These are phyloP conservation scores for Delichon dasypus DNA, from an alignment of 2,797 vertebrate species.

Conservation along the genomic window DNA sequence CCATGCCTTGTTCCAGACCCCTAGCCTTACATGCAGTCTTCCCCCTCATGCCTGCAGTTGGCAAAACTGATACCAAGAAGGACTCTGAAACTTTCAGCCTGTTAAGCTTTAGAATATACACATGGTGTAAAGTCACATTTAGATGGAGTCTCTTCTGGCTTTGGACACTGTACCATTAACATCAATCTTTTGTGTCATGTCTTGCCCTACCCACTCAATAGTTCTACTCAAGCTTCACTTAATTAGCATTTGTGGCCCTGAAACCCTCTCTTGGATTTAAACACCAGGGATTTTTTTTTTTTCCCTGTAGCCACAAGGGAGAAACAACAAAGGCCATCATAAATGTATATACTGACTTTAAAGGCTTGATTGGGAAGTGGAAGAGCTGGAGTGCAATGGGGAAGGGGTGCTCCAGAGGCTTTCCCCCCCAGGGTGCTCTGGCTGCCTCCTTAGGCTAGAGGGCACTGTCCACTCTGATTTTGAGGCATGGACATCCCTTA, in stretches of 20 bases:
- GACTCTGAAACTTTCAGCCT: not conserved
- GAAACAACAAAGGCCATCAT: not conserved
- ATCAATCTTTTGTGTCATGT: not conserved
- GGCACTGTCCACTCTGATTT: conserved; percentile 47
- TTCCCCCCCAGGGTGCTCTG: not conserved
- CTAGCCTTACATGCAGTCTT: not conserved
- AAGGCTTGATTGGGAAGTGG: not conserved
- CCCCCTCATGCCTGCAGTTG: not conserved
- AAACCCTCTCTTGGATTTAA: not conserved
- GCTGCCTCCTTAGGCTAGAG: conserved; percentile 19
- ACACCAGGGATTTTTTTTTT: not conserved
- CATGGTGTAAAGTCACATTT: not conserved
- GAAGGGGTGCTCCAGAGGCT: too few species aligned
- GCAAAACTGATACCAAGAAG: not conserved
- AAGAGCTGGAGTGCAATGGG: not conserved
- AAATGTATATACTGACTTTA: not conserved
- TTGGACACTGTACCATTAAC: not conserved
- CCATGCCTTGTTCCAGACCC: not conserved
- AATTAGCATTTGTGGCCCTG: not conserved
- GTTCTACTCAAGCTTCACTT: not conserved
- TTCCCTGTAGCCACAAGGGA: not conserved
- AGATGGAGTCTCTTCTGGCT: not conserved
- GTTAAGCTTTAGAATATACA: not conserved
- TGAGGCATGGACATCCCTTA: not conserved
- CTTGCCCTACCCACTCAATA: not conserved